Base-by-base conservation (phyloP, 2,797 vertebrate species). In the Odontamblyopus rebecca region DNA sequence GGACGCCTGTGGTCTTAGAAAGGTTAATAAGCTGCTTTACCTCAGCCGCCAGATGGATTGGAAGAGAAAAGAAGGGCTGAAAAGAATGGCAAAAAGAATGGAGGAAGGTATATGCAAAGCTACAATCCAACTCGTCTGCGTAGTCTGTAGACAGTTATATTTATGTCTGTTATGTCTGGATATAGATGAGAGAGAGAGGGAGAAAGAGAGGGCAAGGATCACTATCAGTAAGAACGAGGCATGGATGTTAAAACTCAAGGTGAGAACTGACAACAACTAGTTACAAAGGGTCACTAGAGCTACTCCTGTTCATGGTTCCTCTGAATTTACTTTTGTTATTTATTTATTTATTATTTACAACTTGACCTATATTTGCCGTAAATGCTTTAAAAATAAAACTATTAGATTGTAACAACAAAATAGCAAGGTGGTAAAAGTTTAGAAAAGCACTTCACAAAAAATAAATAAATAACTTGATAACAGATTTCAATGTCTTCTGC, bases 1-100 rank as follows among this genome's bases (percentile, higher is more conserved):
- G 71, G 83, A 89, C 74, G 88, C 89, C 90, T 74, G 77, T 90
- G 90, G 92, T 85, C 85, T 88, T 76, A 75, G 76, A 85, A 86
- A 93, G 92, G 92, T 93, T 93, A 93, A 94, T 93, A 91, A 93
- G 89, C 85, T 88, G 83, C 78, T 84, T 90, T 90, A 86, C 88
- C 89, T 85, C 77, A 71, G 71, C 68, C 70, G 67, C 13, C 61
- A 75, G 65, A 79, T 38, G 73, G 82, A 88, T 81, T 82, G 86
- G 79, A 76, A 57, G 63, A 61, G 83, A 77, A 78, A 62, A 57
- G 50, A 73, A 84, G 70, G 83, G 83, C 81, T 88, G 85, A 72
- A 69, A 75, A 83, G 61, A 80, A 83, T 85, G 83, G 76, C 68
- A 73, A 83, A 67, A 50, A 81, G 82, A 85, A 80, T 50, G 72